Conservation (phyloP, 2,888 invertebrate genomes). For the Congeria kusceri region DNA sequence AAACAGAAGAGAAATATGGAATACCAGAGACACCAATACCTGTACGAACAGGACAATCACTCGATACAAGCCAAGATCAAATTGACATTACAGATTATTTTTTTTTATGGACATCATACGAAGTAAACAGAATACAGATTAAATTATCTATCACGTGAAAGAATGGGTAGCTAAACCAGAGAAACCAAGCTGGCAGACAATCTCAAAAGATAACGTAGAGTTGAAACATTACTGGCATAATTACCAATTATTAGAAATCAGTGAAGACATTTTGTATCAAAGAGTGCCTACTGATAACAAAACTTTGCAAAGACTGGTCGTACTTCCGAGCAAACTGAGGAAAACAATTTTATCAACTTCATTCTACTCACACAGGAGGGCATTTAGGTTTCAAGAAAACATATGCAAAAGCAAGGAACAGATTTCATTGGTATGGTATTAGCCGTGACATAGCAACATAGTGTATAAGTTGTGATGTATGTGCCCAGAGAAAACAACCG, state of each 20-base stretch:
- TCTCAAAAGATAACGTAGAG: neutral
- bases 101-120: no score
- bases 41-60: neutral
- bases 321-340: conserved; percentile 1
- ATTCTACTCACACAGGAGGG: neutral
- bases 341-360: neutral
- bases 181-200: neutral
- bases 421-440: conserved; percentile 17
- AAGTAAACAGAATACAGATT: no score
- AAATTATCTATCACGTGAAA: no score
- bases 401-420: neutral
- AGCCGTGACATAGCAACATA: neutral
- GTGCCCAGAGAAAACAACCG: conserved; percentile 8
- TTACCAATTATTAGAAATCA: neutral
- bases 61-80: neutral
- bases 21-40: neutral
- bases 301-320: neutral
- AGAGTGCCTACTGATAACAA: neutral
- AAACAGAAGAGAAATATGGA: neutral
- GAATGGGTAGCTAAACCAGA: neutral
- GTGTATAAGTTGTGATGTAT: neutral
- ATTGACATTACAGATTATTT: neutral
- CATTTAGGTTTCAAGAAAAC: conserved; percentile 13
- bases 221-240: conserved; percentile 17
- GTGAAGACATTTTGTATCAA: neutral